Base-by-base conservation (phyloP, 2,888 invertebrate genomes). In the Eurois occulta region DNA sequence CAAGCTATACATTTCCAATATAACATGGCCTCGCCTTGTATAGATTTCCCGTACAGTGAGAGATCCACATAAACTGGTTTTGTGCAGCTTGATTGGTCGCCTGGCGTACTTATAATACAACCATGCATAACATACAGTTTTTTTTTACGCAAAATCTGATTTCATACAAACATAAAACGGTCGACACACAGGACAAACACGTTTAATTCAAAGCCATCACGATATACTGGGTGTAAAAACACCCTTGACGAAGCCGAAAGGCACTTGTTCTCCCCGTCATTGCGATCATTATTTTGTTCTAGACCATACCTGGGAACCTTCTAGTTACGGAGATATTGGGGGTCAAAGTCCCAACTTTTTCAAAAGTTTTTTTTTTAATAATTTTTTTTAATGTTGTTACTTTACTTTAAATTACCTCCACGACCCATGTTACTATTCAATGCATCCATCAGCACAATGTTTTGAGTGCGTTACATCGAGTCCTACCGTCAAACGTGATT, bases 111-210 rank as follows among this genome's bases (percentile, higher is more conserved):
- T 43, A 60, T 28, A 2, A 60, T 28, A 2, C 1, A 55, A 65
- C 1, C 80, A 64, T 64, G 73, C 62, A 65, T 35, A 58, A 18
- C 18, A 46, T 46, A 58, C 10, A 2, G 18, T 24, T 13, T n/a
- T n/a, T 48, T 32, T n/a, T n/a, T 21, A 41, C 11, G 28, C 28
- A 3, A 24, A 18, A 64, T 5, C 41, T 21, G 32, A 6, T 4
- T 10, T 8, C 55, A 41, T 60, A 62, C 16, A 16, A 75, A 81
- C 52, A 43, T 24, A 16, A 66, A 43, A 11, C 35, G 21, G 35
- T 46, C 32, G 16, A 73, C 2, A 58, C 6, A 46, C 58, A 35
- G 16, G 8, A 43, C 46, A 71, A 16, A 60, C 68, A 78, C 65
- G 7, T 10, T 32, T 69, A 18, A 60, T n/a, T 41, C 16, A 43